Percentiles rank a stretch among this genome's conserved stretches.
Conservation (phyloP, 2,797 vertebrate genomes). For the Brachymystax lenok region DNA sequence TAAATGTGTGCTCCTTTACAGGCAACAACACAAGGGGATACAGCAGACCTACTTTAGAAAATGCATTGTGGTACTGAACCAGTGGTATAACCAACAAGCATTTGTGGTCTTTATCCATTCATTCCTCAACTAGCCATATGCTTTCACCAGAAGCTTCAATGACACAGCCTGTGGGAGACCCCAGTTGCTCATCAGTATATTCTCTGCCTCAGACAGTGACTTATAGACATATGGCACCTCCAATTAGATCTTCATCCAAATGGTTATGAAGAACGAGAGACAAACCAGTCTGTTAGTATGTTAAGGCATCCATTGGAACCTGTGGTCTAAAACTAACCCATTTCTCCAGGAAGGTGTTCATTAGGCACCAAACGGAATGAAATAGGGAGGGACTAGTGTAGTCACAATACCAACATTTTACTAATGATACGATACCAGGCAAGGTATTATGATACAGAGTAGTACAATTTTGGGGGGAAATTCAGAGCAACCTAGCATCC, state of each 20-base stretch:
- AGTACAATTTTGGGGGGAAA: too few species aligned
- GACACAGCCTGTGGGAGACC: slow-evolving; percentile 28
- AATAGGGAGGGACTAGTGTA: neutral
- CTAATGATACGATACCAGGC: too few species aligned
- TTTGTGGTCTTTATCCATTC: slow-evolving; percentile 2
- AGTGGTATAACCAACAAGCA: slow-evolving; percentile 23
- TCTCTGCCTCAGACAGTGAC: slow-evolving; percentile 35
- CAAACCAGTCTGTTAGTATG: too few species aligned
- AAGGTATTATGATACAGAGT: too few species aligned
- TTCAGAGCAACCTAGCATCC: too few species aligned
- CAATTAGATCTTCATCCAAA: slow-evolving; percentile 26
- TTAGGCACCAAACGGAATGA: neutral
- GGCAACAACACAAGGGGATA: neutral
- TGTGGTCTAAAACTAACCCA: neutral
- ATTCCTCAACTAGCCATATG: neutral
- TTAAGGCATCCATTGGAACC: too few species aligned
- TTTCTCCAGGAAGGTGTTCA: neutral
- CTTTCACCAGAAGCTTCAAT: neutral
- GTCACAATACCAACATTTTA: too few species aligned
- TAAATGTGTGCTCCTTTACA: neutral
- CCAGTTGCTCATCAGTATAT: slow-evolving; percentile 42
- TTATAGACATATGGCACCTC: slow-evolving; percentile 46
- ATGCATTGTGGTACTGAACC: neutral
- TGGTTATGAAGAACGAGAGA: slow-evolving; percentile 18
- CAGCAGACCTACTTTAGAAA: neutral